These are phyloP conservation scores for Calephelis nemesis DNA, from an alignment of 1,140 invertebrate genomes.

Conservation along the genomic window DNA sequence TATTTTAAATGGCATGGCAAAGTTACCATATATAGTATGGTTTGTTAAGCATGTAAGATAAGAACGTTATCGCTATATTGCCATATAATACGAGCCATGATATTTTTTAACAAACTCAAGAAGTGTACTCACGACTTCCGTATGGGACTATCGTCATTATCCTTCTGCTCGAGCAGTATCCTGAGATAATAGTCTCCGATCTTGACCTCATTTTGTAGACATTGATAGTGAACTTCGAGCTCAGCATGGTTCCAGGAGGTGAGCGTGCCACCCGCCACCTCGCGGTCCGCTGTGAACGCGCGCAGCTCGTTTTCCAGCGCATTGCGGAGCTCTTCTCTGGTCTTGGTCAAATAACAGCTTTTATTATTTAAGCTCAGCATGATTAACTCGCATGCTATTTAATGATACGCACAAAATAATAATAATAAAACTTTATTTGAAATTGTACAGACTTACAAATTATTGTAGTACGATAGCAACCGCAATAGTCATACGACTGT, in stretches of 20 bases:
- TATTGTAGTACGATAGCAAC: too few species aligned
- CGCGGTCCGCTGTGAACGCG: constrained; percentile 93
- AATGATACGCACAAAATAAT: too few species aligned
- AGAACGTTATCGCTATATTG: too few species aligned
- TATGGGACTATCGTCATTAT: constrained; percentile 91
- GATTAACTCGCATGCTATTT: too few species aligned
- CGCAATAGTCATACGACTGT: too few species aligned
- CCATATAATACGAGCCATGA: too few species aligned
- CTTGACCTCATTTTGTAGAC: constrained; percentile 96
- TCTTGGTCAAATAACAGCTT: constrained; percentile 79
- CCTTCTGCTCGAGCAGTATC: constrained; percentile 94
- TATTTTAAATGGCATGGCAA: too few species aligned
- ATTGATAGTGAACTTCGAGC: constrained; percentile 96
- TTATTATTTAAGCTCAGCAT: background rate
- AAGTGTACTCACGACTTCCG: constrained; percentile 87
- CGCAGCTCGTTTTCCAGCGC: constrained; percentile 96
- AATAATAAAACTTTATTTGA: too few species aligned
- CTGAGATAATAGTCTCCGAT: constrained; percentile 99
- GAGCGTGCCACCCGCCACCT: constrained; percentile 88
- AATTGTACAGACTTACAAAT: too few species aligned
- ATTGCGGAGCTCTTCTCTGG: constrained; percentile 95
- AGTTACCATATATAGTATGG: too few species aligned
- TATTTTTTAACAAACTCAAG: background rate
- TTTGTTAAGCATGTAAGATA: too few species aligned
- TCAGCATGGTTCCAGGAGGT: constrained; percentile 99